Evolutionary conservation across 2,797 vertebrate genomes (phyloP), one percentile per base, ranked within the genome.

Genomic region (Pangasius mekongensis): DNA sequence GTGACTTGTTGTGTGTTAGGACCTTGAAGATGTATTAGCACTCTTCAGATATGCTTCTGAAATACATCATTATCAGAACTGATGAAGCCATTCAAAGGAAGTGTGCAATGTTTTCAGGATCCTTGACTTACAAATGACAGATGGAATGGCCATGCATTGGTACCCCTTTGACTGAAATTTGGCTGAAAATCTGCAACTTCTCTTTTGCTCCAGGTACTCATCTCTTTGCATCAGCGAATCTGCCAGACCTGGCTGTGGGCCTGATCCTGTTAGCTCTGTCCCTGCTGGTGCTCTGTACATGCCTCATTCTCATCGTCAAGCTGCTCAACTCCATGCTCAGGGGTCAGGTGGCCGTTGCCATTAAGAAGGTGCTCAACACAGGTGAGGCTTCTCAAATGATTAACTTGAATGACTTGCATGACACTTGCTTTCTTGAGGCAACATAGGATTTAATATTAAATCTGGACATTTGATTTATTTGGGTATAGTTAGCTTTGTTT

Each of bases 301-400:
- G 98, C 92, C 96, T 99, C 93, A 95, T 99, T 92, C 92, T 97
- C 91, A 99, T 99, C 0, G 98, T 99, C 93, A 99, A 99, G 93
- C 93, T 99, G 62, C 96, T 99, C 91, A 98, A 98, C 95, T 98
- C 98, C 22, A 97, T 99, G 95, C 96, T 99, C 86, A 96, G 97
- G 93, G 98, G 99, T 73, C 98, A 98, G 95, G 98, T 99, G 64
- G 98, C 98, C 0, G 86, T 95, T 1, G 88, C 97, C 94, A 99
- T 99, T 96, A 99, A 99, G 96, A 99, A 98, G 93, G 96, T 98
- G 52, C 94, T 99, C 92, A 99, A 99, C 94, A 99, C 97, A 62
- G 98, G 98, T 99, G 95, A 89, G 88, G 56, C 67, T 16, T 0
- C 39, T 16, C 27, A 30, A 49, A 84, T 62, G 0, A 58, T 66